Conservation (phyloP, 2,888 invertebrate genomes). For the Iphiclides podalirius region DNA sequence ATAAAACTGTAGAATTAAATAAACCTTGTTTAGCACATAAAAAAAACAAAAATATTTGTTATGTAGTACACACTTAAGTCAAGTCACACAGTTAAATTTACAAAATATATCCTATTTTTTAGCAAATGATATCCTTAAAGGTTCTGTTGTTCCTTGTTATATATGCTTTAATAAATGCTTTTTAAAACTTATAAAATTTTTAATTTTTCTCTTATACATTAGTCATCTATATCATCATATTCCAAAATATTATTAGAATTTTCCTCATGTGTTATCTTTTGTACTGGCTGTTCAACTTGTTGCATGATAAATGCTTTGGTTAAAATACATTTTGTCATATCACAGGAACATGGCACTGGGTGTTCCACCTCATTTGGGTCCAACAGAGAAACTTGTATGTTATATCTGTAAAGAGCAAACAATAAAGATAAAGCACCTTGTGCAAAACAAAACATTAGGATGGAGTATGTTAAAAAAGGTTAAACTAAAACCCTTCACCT, state of each 20-base stretch:
- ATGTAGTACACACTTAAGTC: no score
- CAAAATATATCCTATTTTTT: no score
- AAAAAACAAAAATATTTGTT: no score
- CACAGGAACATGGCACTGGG: constrained; percentile 88
- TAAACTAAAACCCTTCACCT: constrained; percentile 48
- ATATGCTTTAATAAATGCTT: no score
- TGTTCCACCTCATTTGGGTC: constrained; percentile 86
- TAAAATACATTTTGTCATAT: constrained; percentile 88
- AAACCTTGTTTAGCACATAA: no score
- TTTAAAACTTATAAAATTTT: no score
- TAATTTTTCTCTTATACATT: constrained; percentile 33
- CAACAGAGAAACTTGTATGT: constrained; percentile 84
- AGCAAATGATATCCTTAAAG: no score
- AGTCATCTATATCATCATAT: constrained; percentile 47
- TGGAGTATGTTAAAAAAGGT: not conserved
- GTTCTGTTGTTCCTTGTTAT: no score
- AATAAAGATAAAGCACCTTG: not conserved
- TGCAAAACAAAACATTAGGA: not conserved
- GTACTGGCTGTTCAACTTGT: constrained; percentile 47
- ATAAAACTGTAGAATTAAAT: no score
- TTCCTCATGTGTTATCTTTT: constrained; percentile 21
- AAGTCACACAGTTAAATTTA: no score
- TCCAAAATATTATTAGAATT: constrained; percentile 32
- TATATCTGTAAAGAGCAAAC: constrained; percentile 75
- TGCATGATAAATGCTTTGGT: constrained; percentile 81